phyloP scores from a whole-genome alignment of 2,113 vertebrate genomes.

The Psephotus haematonotus region DNA sequence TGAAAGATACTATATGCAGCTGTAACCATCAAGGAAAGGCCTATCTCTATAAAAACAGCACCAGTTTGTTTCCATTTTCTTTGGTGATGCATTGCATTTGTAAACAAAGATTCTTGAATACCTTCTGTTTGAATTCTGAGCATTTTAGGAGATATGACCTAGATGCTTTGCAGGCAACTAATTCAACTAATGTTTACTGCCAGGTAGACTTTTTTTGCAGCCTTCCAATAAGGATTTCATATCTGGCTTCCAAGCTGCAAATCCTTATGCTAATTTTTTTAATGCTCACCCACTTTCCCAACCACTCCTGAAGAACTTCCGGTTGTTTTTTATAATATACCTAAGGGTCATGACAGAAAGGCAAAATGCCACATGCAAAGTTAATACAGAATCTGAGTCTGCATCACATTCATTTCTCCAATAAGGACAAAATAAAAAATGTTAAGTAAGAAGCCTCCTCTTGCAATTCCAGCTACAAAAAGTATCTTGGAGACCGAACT shows the following conservation, averaged over 20 bases:
- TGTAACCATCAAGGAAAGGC: neutral
- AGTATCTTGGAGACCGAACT: neutral
- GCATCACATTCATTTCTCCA: neutral
- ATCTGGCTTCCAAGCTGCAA: neutral
- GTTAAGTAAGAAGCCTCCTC: neutral
- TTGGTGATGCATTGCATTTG: neutral
- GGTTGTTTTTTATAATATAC: neutral
- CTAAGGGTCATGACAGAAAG: neutral
- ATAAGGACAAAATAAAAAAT: neutral
- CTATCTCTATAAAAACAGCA: neutral
- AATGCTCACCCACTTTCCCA: neutral
- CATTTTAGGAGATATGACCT: neutral
- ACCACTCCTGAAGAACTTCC: neutral
- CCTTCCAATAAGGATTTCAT: neutral
- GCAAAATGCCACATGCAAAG: neutral
- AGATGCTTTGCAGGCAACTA: neutral
- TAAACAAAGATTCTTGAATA: neutral
- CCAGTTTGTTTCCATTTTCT: neutral
- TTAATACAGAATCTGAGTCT: neutral
- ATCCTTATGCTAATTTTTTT: neutral
- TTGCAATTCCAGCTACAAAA: neutral
- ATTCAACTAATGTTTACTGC: neutral
- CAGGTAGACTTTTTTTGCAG: neutral
- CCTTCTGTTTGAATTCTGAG: neutral
- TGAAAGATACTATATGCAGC: neutral